A percentile compares a stretch with the other conserved stretches of the same genome.
These are phyloP conservation scores for Siphamia tubifer DNA, from an alignment of 2,113 vertebrate genomes.

Conservation along the genomic window DNA sequence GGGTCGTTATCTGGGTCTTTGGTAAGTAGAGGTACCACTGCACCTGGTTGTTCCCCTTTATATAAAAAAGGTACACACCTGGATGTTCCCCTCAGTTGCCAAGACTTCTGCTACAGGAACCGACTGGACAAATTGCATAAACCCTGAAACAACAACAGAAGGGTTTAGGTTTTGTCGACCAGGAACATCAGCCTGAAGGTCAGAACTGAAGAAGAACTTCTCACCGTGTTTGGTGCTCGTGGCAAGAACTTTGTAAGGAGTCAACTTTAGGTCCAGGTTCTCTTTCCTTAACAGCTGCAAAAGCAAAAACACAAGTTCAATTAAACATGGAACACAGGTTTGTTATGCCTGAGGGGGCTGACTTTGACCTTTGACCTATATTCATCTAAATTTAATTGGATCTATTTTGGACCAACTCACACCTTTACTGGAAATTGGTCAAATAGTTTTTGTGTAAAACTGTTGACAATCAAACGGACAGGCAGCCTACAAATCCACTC, in stretches of 20 bases:
- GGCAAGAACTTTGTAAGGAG: slow-evolving; percentile 96
- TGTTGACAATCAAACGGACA: too few species aligned
- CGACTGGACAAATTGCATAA: slow-evolving; percentile 99
- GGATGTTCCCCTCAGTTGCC: slow-evolving; percentile 96
- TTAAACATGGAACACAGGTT: too few species aligned
- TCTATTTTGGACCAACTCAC: too few species aligned
- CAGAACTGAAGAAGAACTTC: neutral
- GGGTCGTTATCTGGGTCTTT: too few species aligned
- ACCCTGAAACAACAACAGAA: slow-evolving; percentile 78
- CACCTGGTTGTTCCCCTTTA: too few species aligned
- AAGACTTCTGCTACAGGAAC: slow-evolving; percentile 97
- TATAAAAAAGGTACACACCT: slow-evolving; percentile 87
- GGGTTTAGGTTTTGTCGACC: neutral
- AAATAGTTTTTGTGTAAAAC: too few species aligned
- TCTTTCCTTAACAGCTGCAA: slow-evolving; percentile 92
- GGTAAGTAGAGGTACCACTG: too few species aligned
- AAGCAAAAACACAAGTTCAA: neutral
- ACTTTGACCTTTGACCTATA: too few species aligned
- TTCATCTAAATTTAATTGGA: too few species aligned
- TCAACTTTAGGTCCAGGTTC: slow-evolving; percentile 96
- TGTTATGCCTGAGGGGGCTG: too few species aligned
- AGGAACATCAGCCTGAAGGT: neutral
- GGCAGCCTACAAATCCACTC: too few species aligned
- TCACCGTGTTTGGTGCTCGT: slow-evolving; percentile 98
- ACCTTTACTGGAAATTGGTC: too few species aligned